These are phyloP conservation scores for Melanostoma scalare DNA, from an alignment of 2,888 invertebrate genomes.

Conservation along the genomic window DNA sequence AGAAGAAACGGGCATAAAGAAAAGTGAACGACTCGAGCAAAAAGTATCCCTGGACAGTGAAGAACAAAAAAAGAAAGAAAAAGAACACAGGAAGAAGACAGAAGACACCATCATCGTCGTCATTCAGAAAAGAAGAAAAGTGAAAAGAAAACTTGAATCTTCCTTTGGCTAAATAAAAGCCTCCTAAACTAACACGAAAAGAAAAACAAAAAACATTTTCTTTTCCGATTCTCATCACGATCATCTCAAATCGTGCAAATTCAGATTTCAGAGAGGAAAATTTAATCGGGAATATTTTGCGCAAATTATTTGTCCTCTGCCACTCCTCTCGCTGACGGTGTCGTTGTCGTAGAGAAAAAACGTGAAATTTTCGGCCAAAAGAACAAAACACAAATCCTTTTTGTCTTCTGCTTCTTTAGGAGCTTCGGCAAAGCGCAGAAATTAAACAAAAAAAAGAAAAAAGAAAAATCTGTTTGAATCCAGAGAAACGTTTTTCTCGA, in stretches of 20 bases:
- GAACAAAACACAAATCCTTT: conserved; percentile 29
- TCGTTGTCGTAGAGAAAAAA: conserved; percentile 2
- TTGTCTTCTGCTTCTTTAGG: neutral
- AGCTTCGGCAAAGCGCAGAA: neutral
- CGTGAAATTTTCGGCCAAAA: conserved; percentile 23
- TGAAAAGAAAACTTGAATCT: conserved; percentile 33
- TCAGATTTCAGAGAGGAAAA: neutral
- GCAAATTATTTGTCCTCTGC: conserved; percentile 7
- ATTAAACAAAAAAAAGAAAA: too few relatives aligned
- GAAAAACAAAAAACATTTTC: neutral
- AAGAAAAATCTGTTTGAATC: neutral
- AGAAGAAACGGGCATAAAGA: conserved; percentile 21
- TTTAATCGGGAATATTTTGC: conserved; percentile 1
- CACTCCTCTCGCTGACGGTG: conserved; percentile 21
- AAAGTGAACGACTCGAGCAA: conserved; percentile 51
- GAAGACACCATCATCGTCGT: conserved; percentile 45
- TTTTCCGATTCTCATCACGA: too few relatives aligned
- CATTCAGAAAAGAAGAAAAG: conserved; percentile 49
- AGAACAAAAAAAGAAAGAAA: conserved; percentile 40
- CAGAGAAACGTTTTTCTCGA: conserved; percentile 14
- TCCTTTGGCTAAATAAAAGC: neutral
- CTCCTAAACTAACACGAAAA: neutral
- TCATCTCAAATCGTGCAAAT: too few relatives aligned
- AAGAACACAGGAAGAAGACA: conserved; percentile 44
- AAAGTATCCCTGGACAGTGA: conserved; percentile 68